Evolutionary conservation across 1,140 invertebrate species (phyloP), one percentile per base, ranked within the genome.

Genomic region (Armadillidium nasatum): DNA sequence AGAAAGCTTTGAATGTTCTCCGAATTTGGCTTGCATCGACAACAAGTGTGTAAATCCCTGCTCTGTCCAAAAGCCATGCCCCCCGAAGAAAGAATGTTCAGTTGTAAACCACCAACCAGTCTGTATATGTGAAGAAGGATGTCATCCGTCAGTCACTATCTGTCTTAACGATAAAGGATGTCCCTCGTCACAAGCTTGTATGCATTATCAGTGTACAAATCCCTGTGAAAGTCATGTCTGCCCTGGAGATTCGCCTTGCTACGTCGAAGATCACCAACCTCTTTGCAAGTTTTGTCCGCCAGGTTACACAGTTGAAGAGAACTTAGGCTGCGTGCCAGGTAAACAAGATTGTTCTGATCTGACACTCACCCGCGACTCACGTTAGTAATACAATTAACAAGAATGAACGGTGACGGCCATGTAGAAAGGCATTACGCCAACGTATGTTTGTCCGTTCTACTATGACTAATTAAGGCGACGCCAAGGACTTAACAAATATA

Each of bases 291-390:
- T 94, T 89, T 95, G 94, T 89, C 93, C 93, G 83, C 88, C 88
- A 86, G 93, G 93, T 88, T 94, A 92, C 89, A 89, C 90, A 87
- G 89, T 91, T 86, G 93, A 94, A 87, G 88, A 90, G 85, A 91
- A 91, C 89, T 92, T 92, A 88, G 93, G 93, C 91, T 95, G 93
- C 89, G 90, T 93, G 87, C 94, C 94, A 95, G 94, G 94, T 95
- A 95, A 93, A 87, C 50, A 60, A 60, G 50, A 60, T 60, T 60
- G 50, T 60, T 60, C 50, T 60, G 67, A 67, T 60, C 50, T 60
- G 67, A 67, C 21, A 72, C 54, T 21, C n/a, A 54, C 50, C 73
- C 70, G 70, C 23, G 71, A 45, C 71, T 69, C 71, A 73, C 21
- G 78, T 71, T 75, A 75, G 77, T 50, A 72, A 71, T 66, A 73